Evolutionary conservation across 2,888 invertebrate species (phyloP), one percentile per base, ranked within the genome.

Genomic region (Pelosia muscerda): DNA sequence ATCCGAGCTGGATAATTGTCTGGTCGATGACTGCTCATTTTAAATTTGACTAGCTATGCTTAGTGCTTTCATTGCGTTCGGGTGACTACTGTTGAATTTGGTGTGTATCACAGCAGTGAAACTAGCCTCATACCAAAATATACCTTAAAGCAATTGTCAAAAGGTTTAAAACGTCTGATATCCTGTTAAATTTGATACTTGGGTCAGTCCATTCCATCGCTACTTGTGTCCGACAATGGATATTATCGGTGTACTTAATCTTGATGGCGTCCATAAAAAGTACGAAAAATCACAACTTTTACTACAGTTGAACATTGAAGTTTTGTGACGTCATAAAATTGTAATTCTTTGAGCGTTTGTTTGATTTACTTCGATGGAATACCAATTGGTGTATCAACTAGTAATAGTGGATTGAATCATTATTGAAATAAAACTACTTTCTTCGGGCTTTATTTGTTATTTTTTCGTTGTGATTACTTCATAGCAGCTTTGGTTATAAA

Each of bases 201-300:
- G 55, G 23, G 56, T 53, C 56, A 15, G 19, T 28, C n/a, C 38
- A 42, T 28, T 23, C 28, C 61, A 23, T 56, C 31, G 28, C 53
- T 57, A 31, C 66, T 62, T 26, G 42, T 56, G 61, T 62, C 56
- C 42, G 23, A 61, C 38, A 59, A 19, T 31, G 23, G 55, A 59
- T 62, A 62, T 66, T 66, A 66, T 66, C 66, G 62, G 25, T 57
- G 49, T 25, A 61, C 56, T 66, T 49, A 62, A 66, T 66, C 66
- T 66, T 66, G 49, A 66, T 25, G 49, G 28, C 56, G 56, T 9
- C 49, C 62, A 49, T 66, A 49, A 62, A 66, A 66, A 49, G 66
- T 66, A 56, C 56, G 56, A 38, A 57, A 61, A 42, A 49, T 49
- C 62, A 62, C 55, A 55, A 66, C 56, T 66, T 66, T 62, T 61